Base-by-base conservation (phyloP, 2,888 invertebrate genomes). In the Drosophila setosimentum region DNA sequence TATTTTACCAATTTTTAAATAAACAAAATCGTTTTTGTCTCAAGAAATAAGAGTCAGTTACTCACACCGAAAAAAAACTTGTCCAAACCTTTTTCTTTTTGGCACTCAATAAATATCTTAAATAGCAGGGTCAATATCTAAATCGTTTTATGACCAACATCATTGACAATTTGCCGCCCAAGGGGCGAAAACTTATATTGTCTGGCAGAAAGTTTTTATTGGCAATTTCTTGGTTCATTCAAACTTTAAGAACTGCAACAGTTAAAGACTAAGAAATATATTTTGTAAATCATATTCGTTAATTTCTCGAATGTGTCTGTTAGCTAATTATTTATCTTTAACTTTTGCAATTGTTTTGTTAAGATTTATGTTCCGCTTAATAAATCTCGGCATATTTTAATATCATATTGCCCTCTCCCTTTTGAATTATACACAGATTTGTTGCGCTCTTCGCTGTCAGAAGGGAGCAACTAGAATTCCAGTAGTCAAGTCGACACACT, bases 351-450 rank as follows among this genome's bases (percentile, higher is more conserved):
- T 50, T 61, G 55, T 24, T 21, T 21, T 10, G 29, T 0, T 5
- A 66, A 71, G 83, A 85, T 87, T 85, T 87, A 85, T 78, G 50
- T 35, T 51, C 33, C 49, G 37, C 33, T 18, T 69, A 82, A 82
- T 83, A 84, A 78, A 80, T 76, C 55, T 64, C 21, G 54, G 45
- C 73, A 76, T 76, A 79, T 69, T 81, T 65, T 58, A 57, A 68
- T 80, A 68, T 63, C 33, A 55, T 65, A 62, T 51, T 32, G 35
- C 8, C 3, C 10, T 11, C 48, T 54, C 54, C 62, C 51, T 40
- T 65, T 30, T 29, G 58, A 72, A 83, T 86, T 83, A 74, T 86
- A 58, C 69, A 63, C 80, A 73, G 82, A 84, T 84, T 84, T 87
- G 84, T 84, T 80, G 80, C 87, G 84, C 84, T 80, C 74, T 65